Conservation (phyloP, 2,113 vertebrate genomes). For the Amphilophus citrinellus region DNA sequence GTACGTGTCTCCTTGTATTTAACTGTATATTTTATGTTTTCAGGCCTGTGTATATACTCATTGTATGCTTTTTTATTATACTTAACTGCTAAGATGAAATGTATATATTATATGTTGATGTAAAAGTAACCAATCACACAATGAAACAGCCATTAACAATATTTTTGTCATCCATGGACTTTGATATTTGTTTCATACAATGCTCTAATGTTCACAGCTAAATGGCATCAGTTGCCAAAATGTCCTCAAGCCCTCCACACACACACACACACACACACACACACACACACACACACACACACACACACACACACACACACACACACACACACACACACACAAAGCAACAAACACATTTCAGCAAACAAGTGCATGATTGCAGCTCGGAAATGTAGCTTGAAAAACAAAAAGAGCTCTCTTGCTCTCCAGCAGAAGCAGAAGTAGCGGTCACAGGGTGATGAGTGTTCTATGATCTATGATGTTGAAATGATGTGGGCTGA, state of each 20-base stretch:
- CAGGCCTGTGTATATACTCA: background rate
- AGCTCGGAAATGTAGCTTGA: fast-evolving
- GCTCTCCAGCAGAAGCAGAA: conserved; percentile 44
- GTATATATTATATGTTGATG: background rate
- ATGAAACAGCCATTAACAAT: background rate
- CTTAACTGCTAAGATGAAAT: background rate
- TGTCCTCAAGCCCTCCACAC: background rate
- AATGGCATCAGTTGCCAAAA: background rate
- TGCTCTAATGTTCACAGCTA: background rate
- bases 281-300: background rate
- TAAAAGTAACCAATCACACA: background rate
- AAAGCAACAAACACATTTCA: background rate
- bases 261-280: background rate
- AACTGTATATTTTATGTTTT: background rate
- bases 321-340: background rate
- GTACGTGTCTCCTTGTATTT: background rate
- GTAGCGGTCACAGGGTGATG: conserved; percentile 16
- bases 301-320: background rate
- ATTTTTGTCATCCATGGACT: background rate
- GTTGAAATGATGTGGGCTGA: background rate
- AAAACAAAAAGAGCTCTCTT: background rate
- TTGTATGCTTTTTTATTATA: background rate
- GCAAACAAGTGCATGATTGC: background rate
- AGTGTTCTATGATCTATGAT: background rate
- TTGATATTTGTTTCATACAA: background rate